Base-by-base conservation (phyloP, 2,113 vertebrate genomes). In the Taurulus bubalis region DNA sequence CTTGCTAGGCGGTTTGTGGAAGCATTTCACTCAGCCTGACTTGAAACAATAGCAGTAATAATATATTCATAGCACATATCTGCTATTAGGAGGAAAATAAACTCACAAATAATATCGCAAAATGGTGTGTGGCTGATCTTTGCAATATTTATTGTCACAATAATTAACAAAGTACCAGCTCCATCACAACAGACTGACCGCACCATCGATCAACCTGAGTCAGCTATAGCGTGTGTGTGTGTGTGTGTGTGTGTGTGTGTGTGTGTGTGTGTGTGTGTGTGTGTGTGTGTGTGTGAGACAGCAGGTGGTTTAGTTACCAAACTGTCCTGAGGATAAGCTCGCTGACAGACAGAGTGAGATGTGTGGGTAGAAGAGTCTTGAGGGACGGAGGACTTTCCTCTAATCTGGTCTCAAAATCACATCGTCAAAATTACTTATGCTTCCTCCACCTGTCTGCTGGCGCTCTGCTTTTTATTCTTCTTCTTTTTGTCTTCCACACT, bases 341-440 rank as follows among this genome's bases (percentile, higher is more conserved):
- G 14, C 1, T 49, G 75, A 73, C 42, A 42, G 70, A 64, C 79
- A 67, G 53, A 58, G 45, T 22, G 11, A 63, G 82, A 71, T 55
- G 71, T 81, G 73, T 58, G 18, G n/a, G 55, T 20, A 16, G 47
- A 53, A 58, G 32, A 70, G 68, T 76, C 67, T 65, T 24, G 4
- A 63, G 64, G 65, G 56, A 34, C 22, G 10, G 49, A 75, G 58
- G 74, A 75, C 62, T 77, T 63, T 63, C 34, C 55, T 63, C 42
- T 70, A 60, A 90, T 89, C 86, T 66, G 64, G 68, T 77, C n/a
- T 55, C n/a, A n/a, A n/a, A n/a, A 4, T 56, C 73, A 63, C 66
- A 51, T 75, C 77, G 68, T 79, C 68, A 80, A 49, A 91, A 85
- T 87, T 60, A 77, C 77, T 78, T 11, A 24, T 47, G 74, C 85